phyloP scores from a whole-genome alignment of 2,888 invertebrate genomes.

The Sicus ferrugineus region DNA sequence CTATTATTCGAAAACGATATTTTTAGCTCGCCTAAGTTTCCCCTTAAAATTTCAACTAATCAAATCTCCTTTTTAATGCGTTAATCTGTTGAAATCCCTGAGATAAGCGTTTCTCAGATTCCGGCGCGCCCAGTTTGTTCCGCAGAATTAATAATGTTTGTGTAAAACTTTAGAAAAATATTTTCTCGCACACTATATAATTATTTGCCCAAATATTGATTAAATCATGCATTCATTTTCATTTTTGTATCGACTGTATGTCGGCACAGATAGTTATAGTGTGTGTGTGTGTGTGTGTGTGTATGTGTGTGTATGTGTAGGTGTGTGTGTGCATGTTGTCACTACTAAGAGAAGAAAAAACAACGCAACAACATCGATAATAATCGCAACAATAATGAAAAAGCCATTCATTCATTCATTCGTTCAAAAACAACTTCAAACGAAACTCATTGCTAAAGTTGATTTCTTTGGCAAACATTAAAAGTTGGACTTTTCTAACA shows the following conservation, averaged over 20 bases:
- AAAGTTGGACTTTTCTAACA: background rate
- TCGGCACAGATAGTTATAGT: no score
- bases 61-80: no score
- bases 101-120: background rate
- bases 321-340: background rate
- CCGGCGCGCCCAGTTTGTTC: background rate
- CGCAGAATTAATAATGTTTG: background rate
- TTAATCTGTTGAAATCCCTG: no score
- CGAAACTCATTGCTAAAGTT: conserved; percentile 14
- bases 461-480: conserved; percentile 23
- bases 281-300: no score
- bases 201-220: conserved; percentile 17
- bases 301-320: no score
- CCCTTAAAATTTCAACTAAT: no score
- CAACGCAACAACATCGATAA: no score
- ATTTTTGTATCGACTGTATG: no score
- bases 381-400: no score
- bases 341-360: background rate
- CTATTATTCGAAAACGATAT: no score
- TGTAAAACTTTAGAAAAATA: conserved; percentile 12
- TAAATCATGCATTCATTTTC: conserved; percentile 11
- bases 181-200: conserved; percentile 16
- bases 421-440: background rate
- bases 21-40: no score
- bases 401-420: background rate